A percentile compares a stretch with the other conserved stretches of the same genome.
phyloP scores from a whole-genome alignment of 1,140 invertebrate genomes.

The Sycophaga agraensis region DNA sequence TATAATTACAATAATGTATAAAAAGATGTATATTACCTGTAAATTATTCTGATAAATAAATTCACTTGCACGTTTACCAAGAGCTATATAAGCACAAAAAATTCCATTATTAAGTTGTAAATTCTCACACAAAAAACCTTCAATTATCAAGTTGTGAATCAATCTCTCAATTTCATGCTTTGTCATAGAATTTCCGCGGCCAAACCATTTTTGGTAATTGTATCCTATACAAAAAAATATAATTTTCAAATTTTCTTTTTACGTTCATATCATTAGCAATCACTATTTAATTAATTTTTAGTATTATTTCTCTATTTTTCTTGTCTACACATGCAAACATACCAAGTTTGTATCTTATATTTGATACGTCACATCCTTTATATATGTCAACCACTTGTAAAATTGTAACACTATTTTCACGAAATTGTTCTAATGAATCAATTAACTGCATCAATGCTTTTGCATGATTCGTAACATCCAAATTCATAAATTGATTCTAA shows the following conservation, averaged over 20 bases:
- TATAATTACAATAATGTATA: neutral
- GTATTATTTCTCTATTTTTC: too few relatives aligned
- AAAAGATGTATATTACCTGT: constrained; percentile 47
- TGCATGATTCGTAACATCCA: constrained; percentile 80
- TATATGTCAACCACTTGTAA: constrained; percentile 82
- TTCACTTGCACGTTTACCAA: constrained; percentile 67
- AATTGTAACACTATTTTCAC: constrained; percentile 69
- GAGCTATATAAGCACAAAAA: constrained; percentile 76
- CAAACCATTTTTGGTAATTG: constrained; percentile 62
- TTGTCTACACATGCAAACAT: too few relatives aligned
- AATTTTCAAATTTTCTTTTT: neutral
- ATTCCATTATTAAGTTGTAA: constrained; percentile 79
- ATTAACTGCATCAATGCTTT: constrained; percentile 72
- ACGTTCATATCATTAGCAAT: too few relatives aligned
- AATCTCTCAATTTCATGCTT: constrained; percentile 78
- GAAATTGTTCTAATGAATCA: constrained; percentile 62
- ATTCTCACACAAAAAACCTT: constrained; percentile 77
- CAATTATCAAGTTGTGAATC: constrained; percentile 78
- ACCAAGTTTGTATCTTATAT: constrained; percentile 23
- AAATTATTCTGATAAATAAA: constrained; percentile 42
- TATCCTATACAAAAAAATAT: constrained; percentile 35
- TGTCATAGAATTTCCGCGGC: constrained; percentile 66
- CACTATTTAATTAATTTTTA: too few relatives aligned
- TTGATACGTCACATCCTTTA: constrained; percentile 61
- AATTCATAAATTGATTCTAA: constrained; percentile 51